Base-by-base conservation (phyloP, 1,140 invertebrate species). In the Periplaneta americana region DNA sequence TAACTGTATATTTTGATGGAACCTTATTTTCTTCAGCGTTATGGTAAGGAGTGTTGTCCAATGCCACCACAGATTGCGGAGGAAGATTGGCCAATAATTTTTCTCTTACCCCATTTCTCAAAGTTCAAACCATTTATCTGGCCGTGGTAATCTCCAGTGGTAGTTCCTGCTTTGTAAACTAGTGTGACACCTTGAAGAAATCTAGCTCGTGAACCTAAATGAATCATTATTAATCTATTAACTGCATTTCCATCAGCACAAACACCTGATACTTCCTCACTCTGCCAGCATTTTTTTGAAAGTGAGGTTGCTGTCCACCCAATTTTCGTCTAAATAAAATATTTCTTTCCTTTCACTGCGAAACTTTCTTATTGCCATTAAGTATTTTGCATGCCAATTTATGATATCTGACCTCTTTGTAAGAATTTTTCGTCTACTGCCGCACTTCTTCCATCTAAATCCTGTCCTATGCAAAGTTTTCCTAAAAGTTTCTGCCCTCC, bases 31-130 rank as follows among this genome's bases (percentile, higher is more conserved):
- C 33, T 82, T 86, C 84, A 34, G 82, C 83, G 78, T 83, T 85
- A 82, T 88, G 86, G 80, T 88, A 88, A 0, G 86, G 82, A 17
- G 86, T 87, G 82, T 88, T 88, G 76, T 88, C 87, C 31, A 88
- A 84, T 0, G 88, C 48, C 17, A 57, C n/a, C 34, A 88, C 84
- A 31, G 79, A 82, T 34, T 85, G 83, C 17, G 57, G n/a, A 28
- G 83, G 84, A 17, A 88, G 48, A 75, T 87, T 88, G 18, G 86
- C 86, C 18, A 88, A 82, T 66, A 84, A 78, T 76, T 84, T 83
- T 33, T 83, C 66, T 57, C 66, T 39, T 74, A 84, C 80, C 84
- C 84, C n/a, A 85, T 31, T 80, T 79, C 32, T 86, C 13, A 81
- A 84, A 32, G 86, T n/a, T n/a, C n/a, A n/a, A n/a, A n/a, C n/a